A percentile compares a stretch with the other conserved stretches of the same genome.
Conservation (phyloP, 1,140 invertebrate species). For the Hypothenemus hampei region DNA sequence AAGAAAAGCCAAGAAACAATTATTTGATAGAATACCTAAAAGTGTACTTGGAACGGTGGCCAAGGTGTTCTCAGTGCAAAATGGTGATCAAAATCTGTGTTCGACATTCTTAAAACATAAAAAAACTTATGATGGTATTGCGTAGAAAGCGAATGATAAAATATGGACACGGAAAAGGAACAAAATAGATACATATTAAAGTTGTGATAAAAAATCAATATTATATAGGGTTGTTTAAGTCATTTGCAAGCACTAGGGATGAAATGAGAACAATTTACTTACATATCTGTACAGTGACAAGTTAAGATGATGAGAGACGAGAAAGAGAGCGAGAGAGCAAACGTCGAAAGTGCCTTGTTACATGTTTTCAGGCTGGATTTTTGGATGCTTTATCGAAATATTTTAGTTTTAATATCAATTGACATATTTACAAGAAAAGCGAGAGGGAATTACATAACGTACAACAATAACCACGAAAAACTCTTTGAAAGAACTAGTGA, state of each 20-base stretch:
- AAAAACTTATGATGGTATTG: conserved; percentile 4
- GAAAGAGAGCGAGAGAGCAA: background rate
- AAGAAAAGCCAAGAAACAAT: too few relatives aligned
- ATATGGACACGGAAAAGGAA: background rate
- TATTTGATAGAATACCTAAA: conserved; percentile 22
- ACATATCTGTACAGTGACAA: background rate
- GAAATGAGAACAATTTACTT: conserved; percentile 6
- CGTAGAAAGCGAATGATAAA: conserved; percentile 1
- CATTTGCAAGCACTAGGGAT: too few relatives aligned
- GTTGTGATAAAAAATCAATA: too few relatives aligned
- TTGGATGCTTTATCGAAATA: too few relatives aligned
- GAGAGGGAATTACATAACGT: too few relatives aligned
- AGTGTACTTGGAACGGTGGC: conserved; percentile 20
- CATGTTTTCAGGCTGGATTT: too few relatives aligned
- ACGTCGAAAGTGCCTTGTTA: conserved; percentile 1
- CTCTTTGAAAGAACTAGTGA: too few relatives aligned
- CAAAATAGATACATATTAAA: background rate
- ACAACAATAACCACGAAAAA: too few relatives aligned
- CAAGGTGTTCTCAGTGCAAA: conserved; percentile 24
- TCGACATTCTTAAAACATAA: conserved; percentile 14
- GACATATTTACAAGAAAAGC: too few relatives aligned
- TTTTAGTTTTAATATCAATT: too few relatives aligned
- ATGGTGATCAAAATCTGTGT: conserved; percentile 17
- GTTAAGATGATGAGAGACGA: background rate
- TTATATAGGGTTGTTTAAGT: too few relatives aligned